These are phyloP conservation scores for Ochotona curzoniae DNA, from an alignment of 2,113 vertebrate species.

Conservation along the genomic window DNA sequence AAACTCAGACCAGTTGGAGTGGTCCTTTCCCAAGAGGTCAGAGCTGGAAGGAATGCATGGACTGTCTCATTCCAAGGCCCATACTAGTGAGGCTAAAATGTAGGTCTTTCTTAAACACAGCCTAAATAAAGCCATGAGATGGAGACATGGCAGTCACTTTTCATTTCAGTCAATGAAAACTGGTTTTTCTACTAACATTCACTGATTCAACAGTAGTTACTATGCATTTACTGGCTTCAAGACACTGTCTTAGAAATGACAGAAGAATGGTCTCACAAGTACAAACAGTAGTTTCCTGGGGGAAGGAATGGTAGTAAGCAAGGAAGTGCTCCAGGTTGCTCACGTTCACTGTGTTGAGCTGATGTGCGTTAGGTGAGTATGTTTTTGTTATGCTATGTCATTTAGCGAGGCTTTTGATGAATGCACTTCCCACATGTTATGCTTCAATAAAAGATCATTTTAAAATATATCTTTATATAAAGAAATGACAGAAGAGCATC, in stretches of 20 bases:
- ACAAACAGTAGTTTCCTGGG: too few species aligned
- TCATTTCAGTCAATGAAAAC: constrained; percentile 52
- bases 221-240: constrained; percentile 46
- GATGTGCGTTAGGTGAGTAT: too few species aligned
- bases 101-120: constrained; percentile 19
- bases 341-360: too few species aligned
- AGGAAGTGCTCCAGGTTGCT: too few species aligned
- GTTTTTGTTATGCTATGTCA: too few species aligned
- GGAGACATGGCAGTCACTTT: constrained; percentile 8
- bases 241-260: constrained; percentile 18
- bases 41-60: background rate
- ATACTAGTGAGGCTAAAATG: background rate
- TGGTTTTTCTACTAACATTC: constrained; percentile 40
- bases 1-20: background rate
- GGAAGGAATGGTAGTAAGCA: too few species aligned
- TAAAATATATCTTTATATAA: too few species aligned
- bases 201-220: constrained; percentile 44
- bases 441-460: too few species aligned
- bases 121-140: background rate
- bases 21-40: background rate
- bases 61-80: background rate
- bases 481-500: constrained; percentile 11
- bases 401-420: too few species aligned
- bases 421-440: too few species aligned
- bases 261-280: background rate